Percentiles rank a stretch among this genome's conserved stretches.
These are phyloP conservation scores for Ceratina calcarata DNA, from an alignment of 1,140 invertebrate species.

Conservation along the genomic window DNA sequence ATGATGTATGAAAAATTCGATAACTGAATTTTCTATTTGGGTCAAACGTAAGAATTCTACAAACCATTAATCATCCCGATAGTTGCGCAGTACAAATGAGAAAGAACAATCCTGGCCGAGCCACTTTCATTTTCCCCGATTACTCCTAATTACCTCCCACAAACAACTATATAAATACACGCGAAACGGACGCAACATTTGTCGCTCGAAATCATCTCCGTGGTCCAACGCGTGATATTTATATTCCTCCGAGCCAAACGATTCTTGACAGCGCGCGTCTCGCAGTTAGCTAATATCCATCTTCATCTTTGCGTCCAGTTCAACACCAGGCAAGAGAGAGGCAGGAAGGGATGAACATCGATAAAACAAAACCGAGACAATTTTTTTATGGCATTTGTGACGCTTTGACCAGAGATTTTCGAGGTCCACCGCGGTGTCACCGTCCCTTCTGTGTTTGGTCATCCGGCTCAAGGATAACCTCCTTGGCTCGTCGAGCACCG, in stretches of 20 bases:
- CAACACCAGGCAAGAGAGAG: no score
- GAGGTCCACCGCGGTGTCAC: conserved; percentile 42
- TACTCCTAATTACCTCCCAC: background rate
- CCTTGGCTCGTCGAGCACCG: conserved; percentile 43
- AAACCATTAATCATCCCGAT: background rate
- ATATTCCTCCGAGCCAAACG: background rate
- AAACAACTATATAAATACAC: background rate
- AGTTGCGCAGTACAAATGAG: background rate
- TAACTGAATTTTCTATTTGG: no score
- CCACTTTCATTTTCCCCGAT: background rate
- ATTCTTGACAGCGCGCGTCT: background rate
- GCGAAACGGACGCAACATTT: background rate
- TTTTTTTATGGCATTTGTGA: no score
- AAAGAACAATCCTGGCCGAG: background rate
- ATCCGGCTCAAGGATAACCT: conserved; percentile 61
- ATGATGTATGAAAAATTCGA: no score
- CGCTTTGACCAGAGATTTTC: background rate
- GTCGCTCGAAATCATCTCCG: conserved; percentile 9
- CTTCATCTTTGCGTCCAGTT: background rate
- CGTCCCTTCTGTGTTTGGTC: conserved; percentile 51
- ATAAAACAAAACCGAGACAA: conserved; percentile 6
- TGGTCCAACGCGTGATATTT: background rate
- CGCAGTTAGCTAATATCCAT: conserved; percentile 3
- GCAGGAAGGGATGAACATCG: conserved; percentile 10
- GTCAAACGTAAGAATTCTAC: no score